A percentile compares a stretch with the other conserved stretches of the same genome.
These are phyloP conservation scores for Lepidocyrtoides sp. DNA, from an alignment of 2,888 invertebrate genomes.

Conservation along the genomic window DNA sequence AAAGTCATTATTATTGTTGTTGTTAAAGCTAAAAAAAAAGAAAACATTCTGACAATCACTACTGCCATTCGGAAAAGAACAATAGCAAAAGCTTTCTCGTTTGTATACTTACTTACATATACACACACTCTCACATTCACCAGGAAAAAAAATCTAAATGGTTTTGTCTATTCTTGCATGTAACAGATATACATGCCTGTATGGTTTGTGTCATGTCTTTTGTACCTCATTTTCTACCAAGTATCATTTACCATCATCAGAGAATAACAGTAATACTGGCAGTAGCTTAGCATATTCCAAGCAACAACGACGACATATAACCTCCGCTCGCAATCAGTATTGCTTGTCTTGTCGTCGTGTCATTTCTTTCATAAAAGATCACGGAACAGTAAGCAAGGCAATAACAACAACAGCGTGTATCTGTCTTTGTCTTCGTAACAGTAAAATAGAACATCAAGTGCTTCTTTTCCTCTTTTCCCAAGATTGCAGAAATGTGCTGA, in stretches of 20 bases:
- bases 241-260: conserved; percentile 42
- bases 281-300: neutral
- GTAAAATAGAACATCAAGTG: conserved; percentile 17
- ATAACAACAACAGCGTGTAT: conserved; percentile 24
- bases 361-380: conserved; percentile 57
- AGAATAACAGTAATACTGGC: neutral
- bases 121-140: neutral
- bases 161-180: neutral
- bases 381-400: conserved; percentile 40
- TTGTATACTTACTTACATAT: no score
- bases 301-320: conserved; percentile 32
- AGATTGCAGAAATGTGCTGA: conserved; percentile 68
- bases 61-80: conserved; percentile 22
- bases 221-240: conserved; percentile 36
- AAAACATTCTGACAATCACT: conserved; percentile 46
- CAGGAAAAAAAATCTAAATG: conserved; percentile 1
- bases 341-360: conserved; percentile 36
- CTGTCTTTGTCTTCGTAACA: conserved; percentile 21
- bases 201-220: conserved; percentile 19
- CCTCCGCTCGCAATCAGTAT: conserved; percentile 16
- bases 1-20: conserved; percentile 67
- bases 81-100: conserved; percentile 2
- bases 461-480: conserved; percentile 2
- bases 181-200: neutral
- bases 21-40: conserved; percentile 29